Evolutionary conservation across 2,888 invertebrate genomes (phyloP).

Genomic region (Chymomyza procnemis): DNA sequence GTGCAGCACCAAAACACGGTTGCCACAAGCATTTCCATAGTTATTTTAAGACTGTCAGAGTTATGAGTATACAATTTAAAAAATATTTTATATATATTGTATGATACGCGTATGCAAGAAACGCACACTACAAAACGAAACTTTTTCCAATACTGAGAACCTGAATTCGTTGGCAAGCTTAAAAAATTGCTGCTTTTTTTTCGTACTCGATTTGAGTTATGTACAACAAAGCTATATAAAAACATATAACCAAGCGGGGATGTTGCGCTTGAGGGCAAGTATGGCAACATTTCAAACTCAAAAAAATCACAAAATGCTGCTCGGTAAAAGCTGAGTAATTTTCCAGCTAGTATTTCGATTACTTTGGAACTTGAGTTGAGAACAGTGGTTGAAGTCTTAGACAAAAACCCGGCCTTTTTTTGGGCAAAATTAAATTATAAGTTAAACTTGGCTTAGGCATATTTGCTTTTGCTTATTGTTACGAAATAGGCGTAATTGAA

Average conservation of each 20-base stretch:
- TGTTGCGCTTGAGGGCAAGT: background rate
- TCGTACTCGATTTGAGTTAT: slow-evolving; percentile 4
- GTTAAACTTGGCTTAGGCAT: background rate
- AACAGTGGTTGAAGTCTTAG: slow-evolving; percentile 40
- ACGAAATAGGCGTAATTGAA: background rate
- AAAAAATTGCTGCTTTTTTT: background rate
- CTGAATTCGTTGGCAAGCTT: background rate
- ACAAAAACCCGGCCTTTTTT: background rate
- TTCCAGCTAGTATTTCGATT: slow-evolving; percentile 40
- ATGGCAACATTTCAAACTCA: slow-evolving; percentile 39
- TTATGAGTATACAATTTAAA: background rate
- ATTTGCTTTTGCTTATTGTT: background rate
- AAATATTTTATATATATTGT: background rate
- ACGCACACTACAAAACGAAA: background rate
- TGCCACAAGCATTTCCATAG: background rate
- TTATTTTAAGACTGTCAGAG: background rate
- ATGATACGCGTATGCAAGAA: slow-evolving; percentile 3
- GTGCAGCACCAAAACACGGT: background rate
- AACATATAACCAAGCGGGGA: background rate
- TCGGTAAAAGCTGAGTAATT: slow-evolving; percentile 45
- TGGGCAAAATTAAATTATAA: background rate
- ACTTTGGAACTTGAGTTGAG: slow-evolving; percentile 29
- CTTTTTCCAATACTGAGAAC: background rate
- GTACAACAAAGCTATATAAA: background rate
- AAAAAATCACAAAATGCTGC: slow-evolving; percentile 31